Percentiles rank a stretch among this genome's conserved stretches.
Conservation (phyloP, 2,888 invertebrate species). For the Platycheirus rosarum region DNA sequence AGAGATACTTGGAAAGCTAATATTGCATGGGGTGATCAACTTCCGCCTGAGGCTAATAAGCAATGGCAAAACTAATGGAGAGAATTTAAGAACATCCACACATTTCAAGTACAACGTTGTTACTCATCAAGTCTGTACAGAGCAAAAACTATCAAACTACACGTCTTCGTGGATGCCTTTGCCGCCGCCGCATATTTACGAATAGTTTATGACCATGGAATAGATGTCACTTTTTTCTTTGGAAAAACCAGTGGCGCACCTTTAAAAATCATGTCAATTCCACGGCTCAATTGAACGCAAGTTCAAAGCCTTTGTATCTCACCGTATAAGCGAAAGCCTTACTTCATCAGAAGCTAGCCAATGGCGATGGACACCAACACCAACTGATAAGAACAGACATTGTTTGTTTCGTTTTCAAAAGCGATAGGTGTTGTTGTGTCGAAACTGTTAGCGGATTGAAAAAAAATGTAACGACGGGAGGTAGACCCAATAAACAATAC, state of each 20-base stretch:
- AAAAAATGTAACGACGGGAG: too few relatives aligned
- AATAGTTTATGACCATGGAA: neutral
- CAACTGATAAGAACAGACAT: constrained; percentile 73
- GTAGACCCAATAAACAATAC: too few relatives aligned
- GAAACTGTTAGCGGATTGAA: too few relatives aligned
- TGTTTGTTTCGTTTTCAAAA: too few relatives aligned
- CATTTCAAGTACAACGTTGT: neutral
- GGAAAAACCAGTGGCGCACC: constrained; percentile 43
- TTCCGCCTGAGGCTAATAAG: neutral
- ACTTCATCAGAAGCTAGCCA: constrained; percentile 53
- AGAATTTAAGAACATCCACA: constrained; percentile 2
- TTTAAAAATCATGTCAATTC: constrained; percentile 37
- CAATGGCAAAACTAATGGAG: constrained; percentile 8
- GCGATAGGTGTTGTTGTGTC: too few relatives aligned
- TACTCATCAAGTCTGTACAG: constrained; percentile 12
- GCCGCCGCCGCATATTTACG: neutral
- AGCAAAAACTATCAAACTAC: neutral
- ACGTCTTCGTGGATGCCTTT: constrained; percentile 20
- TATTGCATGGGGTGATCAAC: constrained; percentile 9
- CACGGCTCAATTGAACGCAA: constrained; percentile 49
- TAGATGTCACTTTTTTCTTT: constrained; percentile 32
- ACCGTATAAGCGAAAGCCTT: constrained; percentile 75
- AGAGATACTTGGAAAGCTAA: constrained; percentile 21
- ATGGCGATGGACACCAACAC: constrained; percentile 76
- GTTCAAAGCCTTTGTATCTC: constrained; percentile 75